These are phyloP conservation scores for Nothoprocta pentlandii DNA, from an alignment of 2,113 vertebrate species.

Conservation along the genomic window DNA sequence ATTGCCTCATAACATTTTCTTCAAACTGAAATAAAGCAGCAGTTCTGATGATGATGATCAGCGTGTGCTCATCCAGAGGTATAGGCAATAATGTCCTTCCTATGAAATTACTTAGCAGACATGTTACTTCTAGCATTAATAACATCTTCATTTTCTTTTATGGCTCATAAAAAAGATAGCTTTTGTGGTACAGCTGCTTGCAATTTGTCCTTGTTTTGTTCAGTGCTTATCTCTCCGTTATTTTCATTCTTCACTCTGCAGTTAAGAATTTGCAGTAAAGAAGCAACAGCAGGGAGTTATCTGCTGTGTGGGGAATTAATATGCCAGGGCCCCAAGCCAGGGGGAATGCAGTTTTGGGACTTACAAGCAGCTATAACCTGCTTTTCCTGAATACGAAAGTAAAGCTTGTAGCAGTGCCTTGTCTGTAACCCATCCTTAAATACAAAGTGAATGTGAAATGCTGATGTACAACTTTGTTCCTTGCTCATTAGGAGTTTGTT, in stretches of 20 bases:
- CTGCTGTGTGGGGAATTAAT: neutral
- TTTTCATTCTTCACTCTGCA: neutral
- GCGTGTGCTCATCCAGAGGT: neutral
- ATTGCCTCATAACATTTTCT: neutral
- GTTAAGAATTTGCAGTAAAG: neutral
- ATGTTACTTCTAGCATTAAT: neutral
- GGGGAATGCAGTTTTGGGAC: neutral
- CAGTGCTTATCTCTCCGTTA: neutral
- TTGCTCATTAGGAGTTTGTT: neutral
- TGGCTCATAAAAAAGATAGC: neutral
- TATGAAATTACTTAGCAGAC: neutral
- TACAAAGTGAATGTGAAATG: neutral
- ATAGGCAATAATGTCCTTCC: neutral
- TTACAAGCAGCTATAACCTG: neutral
- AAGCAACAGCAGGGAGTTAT: neutral
- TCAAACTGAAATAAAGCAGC: neutral
- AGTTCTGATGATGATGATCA: neutral
- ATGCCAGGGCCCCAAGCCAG: neutral
- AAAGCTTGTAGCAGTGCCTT: neutral
- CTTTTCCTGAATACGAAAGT: neutral
- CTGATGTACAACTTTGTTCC: neutral
- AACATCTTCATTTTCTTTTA: conserved; percentile 22
- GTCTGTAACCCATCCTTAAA: neutral
- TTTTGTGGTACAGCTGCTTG: neutral
- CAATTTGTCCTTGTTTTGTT: accelerated